Evolutionary conservation across 2,888 invertebrate genomes (phyloP).

Genomic region (Suillia variegata): DNA sequence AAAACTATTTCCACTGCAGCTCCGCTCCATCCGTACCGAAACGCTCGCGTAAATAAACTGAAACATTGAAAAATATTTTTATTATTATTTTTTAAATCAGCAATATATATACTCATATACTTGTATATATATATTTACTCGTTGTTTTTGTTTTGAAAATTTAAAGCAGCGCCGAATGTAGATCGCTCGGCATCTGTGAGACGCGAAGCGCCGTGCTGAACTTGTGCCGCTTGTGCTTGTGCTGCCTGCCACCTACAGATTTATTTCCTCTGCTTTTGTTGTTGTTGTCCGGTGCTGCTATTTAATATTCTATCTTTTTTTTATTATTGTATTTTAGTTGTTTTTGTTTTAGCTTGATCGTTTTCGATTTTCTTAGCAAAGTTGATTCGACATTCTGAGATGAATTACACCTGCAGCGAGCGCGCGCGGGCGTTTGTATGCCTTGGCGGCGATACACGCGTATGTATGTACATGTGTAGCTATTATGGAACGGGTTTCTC

Average conservation of each 20-base stretch:
- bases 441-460: too few relatives aligned
- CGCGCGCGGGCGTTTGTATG: slow-evolving; percentile 23
- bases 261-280: not conserved
- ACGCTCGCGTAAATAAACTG: slow-evolving; percentile 42
- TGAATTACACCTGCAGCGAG: slow-evolving; percentile 17
- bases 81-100: too few relatives aligned
- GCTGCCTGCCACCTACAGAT: slow-evolving; percentile 3
- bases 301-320: not conserved
- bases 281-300: not conserved
- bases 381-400: not conserved
- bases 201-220: not conserved
- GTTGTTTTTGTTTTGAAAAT: slow-evolving; percentile 32
- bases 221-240: not conserved
- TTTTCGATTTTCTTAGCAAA: not conserved
- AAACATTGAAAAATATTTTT: slow-evolving; percentile 32
- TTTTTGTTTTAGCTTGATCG: not conserved
- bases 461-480: too few relatives aligned
- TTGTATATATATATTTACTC: too few relatives aligned
- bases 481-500: slow-evolving; percentile 6
- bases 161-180: not conserved
- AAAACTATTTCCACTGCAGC: slow-evolving; percentile 2
- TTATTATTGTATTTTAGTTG: not conserved
- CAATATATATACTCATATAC: slow-evolving; percentile 14
- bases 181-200: not conserved
- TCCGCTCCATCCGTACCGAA: slow-evolving; percentile 40